Evolutionary conservation across 2,113 vertebrate genomes (phyloP).

Genomic region (Oreochromis niloticus): DNA sequence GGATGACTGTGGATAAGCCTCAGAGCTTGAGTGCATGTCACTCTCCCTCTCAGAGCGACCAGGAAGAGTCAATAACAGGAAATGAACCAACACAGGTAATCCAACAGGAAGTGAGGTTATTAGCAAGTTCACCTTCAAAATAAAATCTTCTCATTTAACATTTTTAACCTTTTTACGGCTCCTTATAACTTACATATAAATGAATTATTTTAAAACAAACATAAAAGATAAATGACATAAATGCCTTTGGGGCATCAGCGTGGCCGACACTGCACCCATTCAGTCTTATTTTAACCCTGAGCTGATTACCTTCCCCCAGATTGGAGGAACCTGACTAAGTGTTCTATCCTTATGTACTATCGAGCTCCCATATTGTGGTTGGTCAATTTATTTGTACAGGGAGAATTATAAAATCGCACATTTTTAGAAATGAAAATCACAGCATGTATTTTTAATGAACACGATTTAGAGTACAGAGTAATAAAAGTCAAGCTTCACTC

Average conservation of each 20-base stretch:
- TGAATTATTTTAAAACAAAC: not conserved
- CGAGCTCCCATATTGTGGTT: not conserved
- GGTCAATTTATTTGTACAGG: not conserved
- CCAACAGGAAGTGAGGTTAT: not conserved
- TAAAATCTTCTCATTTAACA: rapidly evolving
- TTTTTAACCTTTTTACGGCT: rapidly evolving
- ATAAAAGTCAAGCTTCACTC: not conserved
- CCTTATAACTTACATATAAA: not conserved
- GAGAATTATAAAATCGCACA: rapidly evolving
- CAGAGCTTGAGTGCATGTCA: not conserved
- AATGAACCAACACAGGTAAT: not conserved
- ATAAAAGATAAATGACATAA: not conserved
- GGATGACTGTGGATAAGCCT: not conserved
- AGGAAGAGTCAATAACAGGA: not conserved
- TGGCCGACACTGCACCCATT: not conserved
- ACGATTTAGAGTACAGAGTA: not conserved
- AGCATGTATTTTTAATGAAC: not conserved
- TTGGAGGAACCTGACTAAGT: not conserved
- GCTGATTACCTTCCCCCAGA: not conserved
- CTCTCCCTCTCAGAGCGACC: not conserved
- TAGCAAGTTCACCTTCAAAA: not conserved
- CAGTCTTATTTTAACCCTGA: not conserved
- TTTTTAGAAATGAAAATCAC: not conserved
- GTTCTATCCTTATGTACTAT: not conserved
- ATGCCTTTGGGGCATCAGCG: not conserved